Evolutionary conservation across 2,888 invertebrate species (phyloP), one percentile per base, ranked within the genome.

Genomic region (Tortricodes alternella): DNA sequence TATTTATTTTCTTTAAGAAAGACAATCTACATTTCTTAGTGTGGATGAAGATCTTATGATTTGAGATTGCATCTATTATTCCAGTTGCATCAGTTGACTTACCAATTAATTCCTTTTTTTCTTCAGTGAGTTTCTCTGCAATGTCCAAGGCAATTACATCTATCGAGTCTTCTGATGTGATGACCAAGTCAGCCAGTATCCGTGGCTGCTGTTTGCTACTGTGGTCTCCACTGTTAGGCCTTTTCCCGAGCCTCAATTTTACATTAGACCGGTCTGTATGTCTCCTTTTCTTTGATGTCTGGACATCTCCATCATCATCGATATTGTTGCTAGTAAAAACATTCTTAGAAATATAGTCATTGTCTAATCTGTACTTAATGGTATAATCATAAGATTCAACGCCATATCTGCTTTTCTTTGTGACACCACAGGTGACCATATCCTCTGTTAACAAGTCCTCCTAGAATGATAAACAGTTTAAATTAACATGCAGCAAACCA

Each of bases 361-460:
- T 92, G 65, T 94, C 92, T 62, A 94, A 85, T 64, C 93, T 92
- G 80, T 93, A 93, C 68, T 92, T 92, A 66, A 93, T 81, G 32
- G 93, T 92, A 77, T 94, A 94, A 81, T 95, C 94, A 82, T 96
- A 96, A 78, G 94, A 94, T 83, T 96, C 96, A 46, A 96, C 94
- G 76, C 94, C 86, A 92, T 94, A 78, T 92, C 92, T 75, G 86
- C 92, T 76, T 84, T 92, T 71, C 89, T 93, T 81, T 84, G 94
- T 93, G 7, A 97, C 96, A 80, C 95, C 95, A 82, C 96, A 96
- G 35, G 93, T 93, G 8, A 94, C 93, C 85, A 97, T 92, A 67
- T 95, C 94, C 74, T 96, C 95, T 19, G 95, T 94, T 48, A 97
- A 82, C 0, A 95, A 92, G 65, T 96, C 96, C 76, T 97, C 96